phyloP scores from a whole-genome alignment of 2,888 invertebrate genomes.

The Masnerella sp. region DNA sequence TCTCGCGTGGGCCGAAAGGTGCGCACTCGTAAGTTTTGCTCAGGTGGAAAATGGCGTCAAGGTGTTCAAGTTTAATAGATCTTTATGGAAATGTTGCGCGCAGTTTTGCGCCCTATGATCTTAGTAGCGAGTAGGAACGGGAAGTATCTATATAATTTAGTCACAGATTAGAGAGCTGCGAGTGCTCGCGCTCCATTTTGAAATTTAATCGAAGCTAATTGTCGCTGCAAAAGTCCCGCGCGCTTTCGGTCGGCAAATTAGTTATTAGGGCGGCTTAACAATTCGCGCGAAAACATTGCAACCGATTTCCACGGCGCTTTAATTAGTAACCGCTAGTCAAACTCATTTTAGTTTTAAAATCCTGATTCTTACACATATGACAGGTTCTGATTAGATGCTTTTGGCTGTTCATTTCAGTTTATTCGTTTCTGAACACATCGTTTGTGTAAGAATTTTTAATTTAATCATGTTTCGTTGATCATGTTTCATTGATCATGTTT shows the following conservation, averaged over 20 bases:
- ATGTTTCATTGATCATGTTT: too few species aligned
- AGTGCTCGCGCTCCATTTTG: slow-evolving; percentile 16
- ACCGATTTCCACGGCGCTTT: neutral
- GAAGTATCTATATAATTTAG: slow-evolving; percentile 34
- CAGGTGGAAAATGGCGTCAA: slow-evolving; percentile 20
- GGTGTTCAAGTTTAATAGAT: slow-evolving; percentile 19
- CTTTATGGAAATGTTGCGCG: slow-evolving; percentile 19
- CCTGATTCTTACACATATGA: too few species aligned
- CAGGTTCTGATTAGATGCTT: too few species aligned
- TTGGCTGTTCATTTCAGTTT: too few species aligned
- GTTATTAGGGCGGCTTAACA: neutral
- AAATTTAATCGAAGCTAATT: slow-evolving; percentile 30
- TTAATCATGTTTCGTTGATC: too few species aligned
- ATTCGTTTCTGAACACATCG: too few species aligned
- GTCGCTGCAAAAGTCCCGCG: slow-evolving; percentile 4
- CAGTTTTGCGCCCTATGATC: slow-evolving; percentile 24
- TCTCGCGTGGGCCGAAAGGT: slow-evolving; percentile 11
- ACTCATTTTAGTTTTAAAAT: too few species aligned
- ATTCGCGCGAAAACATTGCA: neutral
- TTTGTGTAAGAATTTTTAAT: too few species aligned
- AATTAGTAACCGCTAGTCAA: too few species aligned
- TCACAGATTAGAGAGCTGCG: slow-evolving; percentile 18
- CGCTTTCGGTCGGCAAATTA: slow-evolving; percentile 1
- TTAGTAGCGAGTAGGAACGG: slow-evolving; percentile 7
- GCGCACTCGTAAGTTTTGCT: slow-evolving; percentile 16